These are phyloP conservation scores for Platycheirus rosarum DNA, from an alignment of 2,888 invertebrate species.

Conservation along the genomic window DNA sequence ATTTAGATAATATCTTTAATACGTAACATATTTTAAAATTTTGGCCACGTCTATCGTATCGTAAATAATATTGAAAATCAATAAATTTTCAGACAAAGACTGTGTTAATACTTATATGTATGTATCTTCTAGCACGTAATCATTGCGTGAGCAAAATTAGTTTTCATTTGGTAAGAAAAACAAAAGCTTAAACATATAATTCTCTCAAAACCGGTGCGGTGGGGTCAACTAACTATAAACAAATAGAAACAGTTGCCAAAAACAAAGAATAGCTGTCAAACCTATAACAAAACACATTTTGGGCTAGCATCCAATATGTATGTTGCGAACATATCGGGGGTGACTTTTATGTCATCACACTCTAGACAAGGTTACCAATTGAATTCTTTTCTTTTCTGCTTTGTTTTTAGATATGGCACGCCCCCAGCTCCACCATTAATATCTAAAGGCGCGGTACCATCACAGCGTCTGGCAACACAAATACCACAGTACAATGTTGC, in stretches of 20 bases:
- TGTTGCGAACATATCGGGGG: constrained; percentile 21
- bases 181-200: neutral
- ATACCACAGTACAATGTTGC: constrained; percentile 75
- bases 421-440: constrained; percentile 81
- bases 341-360: constrained; percentile 56
- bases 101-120: too few relatives aligned
- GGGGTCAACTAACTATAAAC: constrained; percentile 41
- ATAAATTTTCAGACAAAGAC: constrained; percentile 1
- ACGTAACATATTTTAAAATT: too few relatives aligned
- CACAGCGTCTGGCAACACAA: constrained; percentile 77
- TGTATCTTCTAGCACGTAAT: constrained; percentile 5
- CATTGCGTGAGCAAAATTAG: constrained; percentile 14
- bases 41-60: too few relatives aligned
- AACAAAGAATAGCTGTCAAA: constrained; percentile 42
- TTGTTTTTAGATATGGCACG: constrained; percentile 81
- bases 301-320: constrained; percentile 58
- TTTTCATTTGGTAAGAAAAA: neutral
- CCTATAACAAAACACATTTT: constrained; percentile 43
- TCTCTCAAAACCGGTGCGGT: neutral
- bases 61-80: too few relatives aligned
- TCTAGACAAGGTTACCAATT: constrained; percentile 34
- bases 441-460: constrained; percentile 77
- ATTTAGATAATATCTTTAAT: neutral
- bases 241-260: constrained; percentile 49
- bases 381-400: constrained; percentile 35